Percentiles rank a stretch among this genome's conserved stretches.
These are phyloP conservation scores for Pituophis catenifer DNA, from an alignment of 2,113 vertebrate genomes.

Conservation along the genomic window DNA sequence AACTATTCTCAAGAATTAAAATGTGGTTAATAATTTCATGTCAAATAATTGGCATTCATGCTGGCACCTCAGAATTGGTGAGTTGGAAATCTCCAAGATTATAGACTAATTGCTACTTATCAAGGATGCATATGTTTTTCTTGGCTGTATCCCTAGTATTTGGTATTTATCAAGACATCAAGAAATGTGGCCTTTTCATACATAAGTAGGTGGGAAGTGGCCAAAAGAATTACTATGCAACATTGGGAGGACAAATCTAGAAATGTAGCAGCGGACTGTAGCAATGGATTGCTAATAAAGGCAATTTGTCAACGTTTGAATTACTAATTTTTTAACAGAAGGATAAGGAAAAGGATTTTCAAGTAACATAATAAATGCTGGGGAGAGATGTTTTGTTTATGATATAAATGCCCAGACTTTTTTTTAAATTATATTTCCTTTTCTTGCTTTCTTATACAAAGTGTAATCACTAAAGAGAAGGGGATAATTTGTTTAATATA, in stretches of 20 bases:
- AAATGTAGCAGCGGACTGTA: background rate
- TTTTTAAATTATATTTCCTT: background rate
- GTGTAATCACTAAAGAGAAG: background rate
- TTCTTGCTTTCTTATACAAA: background rate
- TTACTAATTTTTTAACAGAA: background rate
- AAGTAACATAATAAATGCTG: background rate
- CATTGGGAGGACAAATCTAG: background rate
- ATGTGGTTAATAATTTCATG: background rate
- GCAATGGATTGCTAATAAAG: background rate
- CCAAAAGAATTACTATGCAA: background rate
- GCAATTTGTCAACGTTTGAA: background rate
- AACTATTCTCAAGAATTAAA: background rate
- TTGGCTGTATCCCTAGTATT: background rate
- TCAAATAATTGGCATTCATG: background rate
- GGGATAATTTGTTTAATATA: background rate
- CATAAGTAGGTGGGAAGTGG: background rate
- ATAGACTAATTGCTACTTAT: background rate
- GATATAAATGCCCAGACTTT: background rate
- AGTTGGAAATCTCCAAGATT: background rate
- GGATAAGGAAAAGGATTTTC: background rate
- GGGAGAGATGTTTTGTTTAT: background rate
- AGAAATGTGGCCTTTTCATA: background rate
- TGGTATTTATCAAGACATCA: background rate
- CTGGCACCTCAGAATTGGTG: background rate
- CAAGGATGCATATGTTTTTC: background rate